Conservation (phyloP, 2,888 invertebrate species). For the Drosophila quasianomalipes region DNA sequence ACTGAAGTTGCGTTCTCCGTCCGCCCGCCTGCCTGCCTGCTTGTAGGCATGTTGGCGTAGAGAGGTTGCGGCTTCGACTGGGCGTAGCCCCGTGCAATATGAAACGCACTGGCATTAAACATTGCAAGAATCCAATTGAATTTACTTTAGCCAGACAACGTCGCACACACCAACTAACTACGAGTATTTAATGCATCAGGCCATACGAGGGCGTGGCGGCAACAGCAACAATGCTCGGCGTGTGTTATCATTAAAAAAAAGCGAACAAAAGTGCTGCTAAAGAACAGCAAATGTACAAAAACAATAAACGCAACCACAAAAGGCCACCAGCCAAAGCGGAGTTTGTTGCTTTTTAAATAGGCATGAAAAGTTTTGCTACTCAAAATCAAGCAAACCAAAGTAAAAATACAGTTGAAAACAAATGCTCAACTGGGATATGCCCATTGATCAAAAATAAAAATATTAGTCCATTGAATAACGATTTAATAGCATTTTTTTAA, state of each 20-base stretch:
- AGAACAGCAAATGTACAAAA: constrained; percentile 61
- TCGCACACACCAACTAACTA: constrained; percentile 43
- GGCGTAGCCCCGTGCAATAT: constrained; percentile 72
- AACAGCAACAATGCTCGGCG: constrained; percentile 54
- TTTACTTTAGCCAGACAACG: constrained; percentile 75
- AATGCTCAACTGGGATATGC: constrained; percentile 8
- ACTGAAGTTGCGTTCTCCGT: constrained; percentile 17
- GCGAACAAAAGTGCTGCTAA: constrained; percentile 70
- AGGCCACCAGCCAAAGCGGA: constrained; percentile 67
- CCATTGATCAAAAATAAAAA: background rate
- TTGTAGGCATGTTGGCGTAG: constrained; percentile 1
- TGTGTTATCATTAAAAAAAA: constrained; percentile 77
- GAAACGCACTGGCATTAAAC: constrained; percentile 70
- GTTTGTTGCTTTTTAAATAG: constrained; percentile 70
- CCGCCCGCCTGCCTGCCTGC: constrained; percentile 11
- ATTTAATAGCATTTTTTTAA: background rate
- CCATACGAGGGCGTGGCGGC: constrained; percentile 45
- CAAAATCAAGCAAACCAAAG: constrained; percentile 36
- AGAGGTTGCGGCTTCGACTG: constrained; percentile 15
- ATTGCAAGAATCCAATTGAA: constrained; percentile 81
- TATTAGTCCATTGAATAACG: background rate
- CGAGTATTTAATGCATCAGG: constrained; percentile 61
- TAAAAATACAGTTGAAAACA: constrained; percentile 12
- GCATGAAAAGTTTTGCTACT: constrained; percentile 58
- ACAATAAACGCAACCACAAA: constrained; percentile 74